Evolutionary conservation across 2,888 invertebrate species (phyloP).

Genomic region (Latrodectus hesperus): DNA sequence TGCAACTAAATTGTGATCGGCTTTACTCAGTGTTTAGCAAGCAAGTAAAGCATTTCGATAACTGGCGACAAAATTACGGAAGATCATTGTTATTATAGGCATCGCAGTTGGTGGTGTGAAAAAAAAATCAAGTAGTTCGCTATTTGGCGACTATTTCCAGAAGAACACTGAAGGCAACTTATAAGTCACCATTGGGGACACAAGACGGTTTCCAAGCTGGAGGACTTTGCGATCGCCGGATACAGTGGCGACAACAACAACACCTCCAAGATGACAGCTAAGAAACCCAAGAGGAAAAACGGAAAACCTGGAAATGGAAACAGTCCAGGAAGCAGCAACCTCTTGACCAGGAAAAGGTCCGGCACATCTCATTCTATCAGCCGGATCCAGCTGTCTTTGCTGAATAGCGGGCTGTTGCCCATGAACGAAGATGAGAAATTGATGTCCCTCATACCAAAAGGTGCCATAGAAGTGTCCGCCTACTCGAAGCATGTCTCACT

Average conservation of each 20-base stretch:
- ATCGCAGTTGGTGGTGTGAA: neutral
- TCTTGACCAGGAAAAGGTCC: neutral
- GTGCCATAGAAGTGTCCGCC: conserved; percentile 85
- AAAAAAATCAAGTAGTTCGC: neutral
- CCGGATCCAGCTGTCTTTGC: conserved; percentile 70
- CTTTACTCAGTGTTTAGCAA: neutral
- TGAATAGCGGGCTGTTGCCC: conserved; percentile 70
- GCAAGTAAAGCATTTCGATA: neutral
- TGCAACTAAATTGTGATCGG: no score
- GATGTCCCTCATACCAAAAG: conserved; percentile 80
- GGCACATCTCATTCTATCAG: conserved; percentile 33
- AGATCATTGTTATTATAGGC: neutral
- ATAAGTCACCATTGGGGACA: neutral
- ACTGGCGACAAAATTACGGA: neutral
- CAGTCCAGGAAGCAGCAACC: neutral
- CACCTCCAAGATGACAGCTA: conserved; percentile 28
- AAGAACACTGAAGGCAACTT: neutral
- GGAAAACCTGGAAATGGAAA: conserved; percentile 5
- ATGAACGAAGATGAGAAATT: conserved; percentile 62
- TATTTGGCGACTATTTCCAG: neutral
- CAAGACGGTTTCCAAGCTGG: conserved; percentile 13
- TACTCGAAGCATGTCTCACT: conserved; percentile 90
- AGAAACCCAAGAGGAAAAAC: conserved; percentile 19
- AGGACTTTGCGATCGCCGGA: conserved; percentile 27
- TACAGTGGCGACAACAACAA: conserved; percentile 34